phyloP scores from a whole-genome alignment of 53 echinoderm and acorn worm species.

The Astropecten irregularis region DNA sequence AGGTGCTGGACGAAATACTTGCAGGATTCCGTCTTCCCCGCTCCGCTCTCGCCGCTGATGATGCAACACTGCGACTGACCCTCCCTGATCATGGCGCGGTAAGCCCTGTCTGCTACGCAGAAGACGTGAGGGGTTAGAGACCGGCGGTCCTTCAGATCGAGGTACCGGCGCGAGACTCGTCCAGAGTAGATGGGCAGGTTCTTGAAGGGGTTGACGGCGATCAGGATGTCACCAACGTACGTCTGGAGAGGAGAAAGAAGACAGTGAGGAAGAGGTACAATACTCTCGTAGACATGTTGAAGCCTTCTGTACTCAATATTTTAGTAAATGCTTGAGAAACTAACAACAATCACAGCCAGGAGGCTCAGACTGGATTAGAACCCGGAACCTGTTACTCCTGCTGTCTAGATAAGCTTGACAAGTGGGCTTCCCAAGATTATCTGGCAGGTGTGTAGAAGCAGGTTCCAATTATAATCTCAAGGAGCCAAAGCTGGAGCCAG shows the following conservation, averaged over 20 bases:
- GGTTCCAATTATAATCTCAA: too few species aligned
- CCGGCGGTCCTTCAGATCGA: conserved; percentile 57
- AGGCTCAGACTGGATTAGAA: too few species aligned
- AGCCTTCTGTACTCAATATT: too few species aligned
- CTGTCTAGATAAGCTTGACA: too few species aligned
- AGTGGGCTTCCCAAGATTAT: too few species aligned
- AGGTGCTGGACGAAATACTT: conserved; percentile 94
- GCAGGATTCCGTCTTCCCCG: conserved; percentile 93
- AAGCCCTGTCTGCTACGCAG: conserved; percentile 84
- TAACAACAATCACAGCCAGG: too few species aligned
- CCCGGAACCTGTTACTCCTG: too few species aligned
- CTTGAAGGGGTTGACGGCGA: conserved; percentile 96
- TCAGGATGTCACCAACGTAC: conserved; percentile 94
- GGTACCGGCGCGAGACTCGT: conserved; percentile 70
- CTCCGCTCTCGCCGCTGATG: conserved; percentile 97
- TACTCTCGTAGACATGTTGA: too few species aligned
- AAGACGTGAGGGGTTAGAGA: conserved; percentile 84
- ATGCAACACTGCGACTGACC: conserved; percentile 85
- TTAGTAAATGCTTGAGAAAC: too few species aligned
- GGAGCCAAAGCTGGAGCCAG: too few species aligned
- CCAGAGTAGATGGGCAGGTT: conserved; percentile 83
- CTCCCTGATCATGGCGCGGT: conserved; percentile 78
- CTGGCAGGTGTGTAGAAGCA: too few species aligned
- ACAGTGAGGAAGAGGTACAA: background rate
- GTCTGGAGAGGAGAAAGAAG: conserved; percentile 62